Evolutionary conservation across 2,797 vertebrate species (phyloP).

Genomic region (Macrochelys suwanniensis): DNA sequence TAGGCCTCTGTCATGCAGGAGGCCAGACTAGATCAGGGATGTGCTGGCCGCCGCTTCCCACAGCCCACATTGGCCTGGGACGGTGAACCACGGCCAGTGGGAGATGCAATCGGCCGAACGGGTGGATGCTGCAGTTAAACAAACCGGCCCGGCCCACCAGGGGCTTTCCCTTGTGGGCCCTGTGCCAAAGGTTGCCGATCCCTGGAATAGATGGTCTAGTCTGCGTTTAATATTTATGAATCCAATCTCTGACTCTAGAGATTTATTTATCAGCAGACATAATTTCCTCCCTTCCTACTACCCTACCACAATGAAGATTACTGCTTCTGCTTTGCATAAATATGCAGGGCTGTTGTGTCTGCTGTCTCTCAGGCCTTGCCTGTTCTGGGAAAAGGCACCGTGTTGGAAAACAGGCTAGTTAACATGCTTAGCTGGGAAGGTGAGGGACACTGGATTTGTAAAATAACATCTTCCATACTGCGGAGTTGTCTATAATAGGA

Average conservation of each 20-base stretch:
- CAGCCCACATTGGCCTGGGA: too few relatives aligned
- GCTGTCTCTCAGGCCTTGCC: background rate
- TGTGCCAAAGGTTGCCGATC: too few relatives aligned
- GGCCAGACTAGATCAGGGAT: background rate
- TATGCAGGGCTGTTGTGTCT: background rate
- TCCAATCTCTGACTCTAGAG: background rate
- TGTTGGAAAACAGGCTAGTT: background rate
- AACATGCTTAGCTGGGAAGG: background rate
- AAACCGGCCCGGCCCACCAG: too few relatives aligned
- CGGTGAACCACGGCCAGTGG: too few relatives aligned
- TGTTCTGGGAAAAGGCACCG: background rate
- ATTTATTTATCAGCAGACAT: background rate
- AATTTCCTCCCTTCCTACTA: accelerated
- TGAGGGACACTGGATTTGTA: background rate
- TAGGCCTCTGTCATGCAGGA: background rate
- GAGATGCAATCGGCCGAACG: too few relatives aligned
- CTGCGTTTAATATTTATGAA: background rate
- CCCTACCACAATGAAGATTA: background rate
- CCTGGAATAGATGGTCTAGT: background rate
- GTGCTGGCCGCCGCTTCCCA: too few relatives aligned
- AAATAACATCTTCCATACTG: background rate
- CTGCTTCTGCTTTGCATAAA: background rate
- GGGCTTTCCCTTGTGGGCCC: too few relatives aligned
- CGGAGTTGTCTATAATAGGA: background rate
- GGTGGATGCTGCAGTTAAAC: too few relatives aligned